These are phyloP conservation scores for Gallinago paraguaiae DNA, from an alignment of 2,113 vertebrate genomes.

Conservation along the genomic window DNA sequence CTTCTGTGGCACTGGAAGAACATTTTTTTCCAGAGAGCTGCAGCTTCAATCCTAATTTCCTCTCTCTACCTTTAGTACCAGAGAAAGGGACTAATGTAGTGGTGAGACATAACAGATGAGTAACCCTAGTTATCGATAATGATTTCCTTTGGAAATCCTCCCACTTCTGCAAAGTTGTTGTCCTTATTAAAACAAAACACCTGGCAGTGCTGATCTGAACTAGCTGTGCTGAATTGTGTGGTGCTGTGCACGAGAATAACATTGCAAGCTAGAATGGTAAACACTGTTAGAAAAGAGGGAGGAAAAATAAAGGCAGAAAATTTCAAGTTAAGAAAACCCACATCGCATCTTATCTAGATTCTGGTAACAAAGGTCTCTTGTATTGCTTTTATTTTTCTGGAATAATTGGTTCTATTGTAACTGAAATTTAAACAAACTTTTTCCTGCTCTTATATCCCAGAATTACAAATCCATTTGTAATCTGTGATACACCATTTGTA, in stretches of 20 bases:
- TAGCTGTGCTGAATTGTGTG: neutral
- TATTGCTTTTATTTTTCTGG: neutral
- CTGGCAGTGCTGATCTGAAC: neutral
- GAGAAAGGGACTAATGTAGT: neutral
- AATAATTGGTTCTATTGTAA: neutral
- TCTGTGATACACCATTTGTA: neutral
- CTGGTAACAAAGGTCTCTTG: neutral
- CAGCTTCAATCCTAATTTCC: neutral
- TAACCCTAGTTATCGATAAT: neutral
- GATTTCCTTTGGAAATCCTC: neutral
- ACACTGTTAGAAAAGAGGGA: too few species aligned
- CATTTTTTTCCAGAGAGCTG: neutral
- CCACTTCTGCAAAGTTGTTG: neutral
- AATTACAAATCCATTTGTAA: neutral
- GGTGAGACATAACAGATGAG: accelerated
- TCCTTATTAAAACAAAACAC: neutral
- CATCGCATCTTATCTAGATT: neutral
- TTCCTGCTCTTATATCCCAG: neutral
- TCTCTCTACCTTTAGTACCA: neutral
- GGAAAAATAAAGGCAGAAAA: neutral
- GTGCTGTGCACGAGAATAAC: neutral
- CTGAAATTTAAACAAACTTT: neutral
- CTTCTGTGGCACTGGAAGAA: neutral
- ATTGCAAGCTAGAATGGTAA: neutral
- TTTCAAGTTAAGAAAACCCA: neutral